Conservation (phyloP, 2,113 vertebrate species). For the Mastomys natalensis region DNA sequence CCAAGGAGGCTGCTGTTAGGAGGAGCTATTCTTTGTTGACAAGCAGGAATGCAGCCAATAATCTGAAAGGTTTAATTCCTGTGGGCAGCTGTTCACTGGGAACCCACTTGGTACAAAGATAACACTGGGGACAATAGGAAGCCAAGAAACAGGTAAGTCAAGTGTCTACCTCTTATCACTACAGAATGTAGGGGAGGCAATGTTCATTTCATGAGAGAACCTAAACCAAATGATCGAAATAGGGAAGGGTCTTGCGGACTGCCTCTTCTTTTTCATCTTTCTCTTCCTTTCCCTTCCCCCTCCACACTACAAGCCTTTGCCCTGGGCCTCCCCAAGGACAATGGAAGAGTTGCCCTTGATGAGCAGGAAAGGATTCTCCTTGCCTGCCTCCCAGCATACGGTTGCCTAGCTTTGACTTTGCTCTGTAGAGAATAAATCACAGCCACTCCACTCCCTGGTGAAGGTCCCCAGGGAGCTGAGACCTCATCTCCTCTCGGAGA, state of each 20-base stretch:
- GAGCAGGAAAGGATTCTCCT: constrained; percentile 60
- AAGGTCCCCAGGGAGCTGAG: constrained; percentile 72
- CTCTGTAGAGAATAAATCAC: constrained; percentile 77
- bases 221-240: background rate
- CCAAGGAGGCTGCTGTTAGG: background rate
- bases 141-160: background rate
- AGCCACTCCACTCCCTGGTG: constrained; percentile 42
- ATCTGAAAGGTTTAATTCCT: background rate
- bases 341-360: constrained; percentile 60
- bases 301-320: background rate
- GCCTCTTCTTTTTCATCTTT: constrained; percentile 39
- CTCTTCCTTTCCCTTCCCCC: constrained; percentile 45
- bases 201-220: constrained; percentile 13
- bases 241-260: background rate
- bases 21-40: background rate
- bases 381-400: constrained; percentile 63
- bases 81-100: background rate
- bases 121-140: background rate
- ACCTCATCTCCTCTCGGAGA: constrained; percentile 74
- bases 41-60: background rate
- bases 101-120: background rate
- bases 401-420: constrained; percentile 78
- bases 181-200: background rate
- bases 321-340: constrained; percentile 60
- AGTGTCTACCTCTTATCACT: background rate